phyloP scores from a whole-genome alignment of 2,113 vertebrate species.

The Carettochelys insculpta region DNA sequence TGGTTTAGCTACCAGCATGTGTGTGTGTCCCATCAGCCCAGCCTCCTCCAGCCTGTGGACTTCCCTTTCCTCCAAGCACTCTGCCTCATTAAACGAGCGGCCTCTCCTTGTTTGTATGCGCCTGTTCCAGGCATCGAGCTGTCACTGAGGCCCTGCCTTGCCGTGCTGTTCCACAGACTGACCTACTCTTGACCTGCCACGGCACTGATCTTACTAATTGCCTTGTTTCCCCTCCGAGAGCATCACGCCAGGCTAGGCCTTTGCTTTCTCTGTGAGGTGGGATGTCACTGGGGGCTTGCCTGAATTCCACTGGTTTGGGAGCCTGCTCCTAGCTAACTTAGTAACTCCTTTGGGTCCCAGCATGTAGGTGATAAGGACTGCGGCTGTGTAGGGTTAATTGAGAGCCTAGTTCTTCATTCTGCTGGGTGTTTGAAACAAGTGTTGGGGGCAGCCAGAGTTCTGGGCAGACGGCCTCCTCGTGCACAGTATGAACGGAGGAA shows the following conservation, averaged over 20 bases:
- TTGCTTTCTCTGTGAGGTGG: background rate
- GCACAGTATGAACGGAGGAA: background rate
- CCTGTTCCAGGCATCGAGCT: rapidly evolving
- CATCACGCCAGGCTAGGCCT: background rate
- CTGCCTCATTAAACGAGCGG: background rate
- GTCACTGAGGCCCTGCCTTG: background rate
- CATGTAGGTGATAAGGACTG: background rate
- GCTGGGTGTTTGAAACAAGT: background rate
- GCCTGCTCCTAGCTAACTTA: background rate
- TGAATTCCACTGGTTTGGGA: background rate
- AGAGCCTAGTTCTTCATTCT: background rate
- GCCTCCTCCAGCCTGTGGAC: background rate
- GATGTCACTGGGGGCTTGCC: background rate
- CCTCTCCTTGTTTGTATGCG: background rate
- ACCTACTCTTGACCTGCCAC: background rate
- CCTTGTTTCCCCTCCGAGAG: background rate
- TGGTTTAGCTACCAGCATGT: rapidly evolving
- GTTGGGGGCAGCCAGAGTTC: background rate
- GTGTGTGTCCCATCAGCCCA: background rate
- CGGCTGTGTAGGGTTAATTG: background rate
- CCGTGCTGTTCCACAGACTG: background rate
- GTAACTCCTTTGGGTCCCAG: background rate
- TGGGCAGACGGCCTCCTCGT: background rate
- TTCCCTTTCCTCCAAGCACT: rapidly evolving
- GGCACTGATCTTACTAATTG: background rate